phyloP scores from a whole-genome alignment of 2,113 vertebrate genomes.

The Perccottus glenii region DNA sequence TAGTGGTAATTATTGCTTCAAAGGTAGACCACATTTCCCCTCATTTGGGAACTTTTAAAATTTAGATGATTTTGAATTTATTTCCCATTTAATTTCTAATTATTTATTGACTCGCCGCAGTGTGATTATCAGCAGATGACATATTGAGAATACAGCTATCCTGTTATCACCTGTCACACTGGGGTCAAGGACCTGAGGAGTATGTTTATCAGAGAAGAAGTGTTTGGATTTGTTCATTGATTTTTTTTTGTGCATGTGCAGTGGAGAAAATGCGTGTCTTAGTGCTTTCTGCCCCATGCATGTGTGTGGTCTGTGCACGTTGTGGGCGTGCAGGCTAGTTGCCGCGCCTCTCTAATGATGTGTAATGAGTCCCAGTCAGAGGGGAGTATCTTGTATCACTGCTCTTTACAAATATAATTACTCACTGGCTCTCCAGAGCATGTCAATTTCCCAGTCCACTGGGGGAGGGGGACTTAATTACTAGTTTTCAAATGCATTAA shows the following conservation, averaged over 20 bases:
- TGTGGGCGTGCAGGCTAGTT: constrained; percentile 26
- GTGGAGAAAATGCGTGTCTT: constrained; percentile 18
- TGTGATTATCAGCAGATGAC: constrained; percentile 42
- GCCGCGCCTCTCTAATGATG: constrained; percentile 75
- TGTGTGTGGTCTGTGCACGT: constrained; percentile 11
- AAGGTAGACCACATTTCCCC: constrained; percentile 69
- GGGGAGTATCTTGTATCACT: constrained; percentile 83
- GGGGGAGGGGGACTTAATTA: constrained; percentile 74
- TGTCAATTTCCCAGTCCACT: constrained; percentile 78
- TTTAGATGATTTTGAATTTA: constrained; percentile 75
- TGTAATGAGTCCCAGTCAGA: constrained; percentile 80
- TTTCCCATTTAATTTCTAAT: constrained; percentile 77
- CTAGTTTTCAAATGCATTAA: constrained; percentile 79
- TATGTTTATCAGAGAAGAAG: constrained; percentile 62
- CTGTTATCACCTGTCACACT: constrained; percentile 27
- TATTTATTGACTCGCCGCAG: constrained; percentile 60
- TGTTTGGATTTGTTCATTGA: constrained; percentile 63
- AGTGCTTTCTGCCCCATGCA: constrained; percentile 2
- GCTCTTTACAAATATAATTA: constrained; percentile 86
- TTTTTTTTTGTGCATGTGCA: constrained; percentile 40
- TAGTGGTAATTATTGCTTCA: constrained; percentile 79
- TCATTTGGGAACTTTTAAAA: constrained; percentile 71
- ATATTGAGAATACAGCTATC: constrained; percentile 29
- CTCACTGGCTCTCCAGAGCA: constrained; percentile 81
- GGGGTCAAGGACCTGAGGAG: constrained; percentile 34